These are phyloP conservation scores for Rhinogobius similis DNA, from an alignment of 2,113 vertebrate species.

Conservation along the genomic window DNA sequence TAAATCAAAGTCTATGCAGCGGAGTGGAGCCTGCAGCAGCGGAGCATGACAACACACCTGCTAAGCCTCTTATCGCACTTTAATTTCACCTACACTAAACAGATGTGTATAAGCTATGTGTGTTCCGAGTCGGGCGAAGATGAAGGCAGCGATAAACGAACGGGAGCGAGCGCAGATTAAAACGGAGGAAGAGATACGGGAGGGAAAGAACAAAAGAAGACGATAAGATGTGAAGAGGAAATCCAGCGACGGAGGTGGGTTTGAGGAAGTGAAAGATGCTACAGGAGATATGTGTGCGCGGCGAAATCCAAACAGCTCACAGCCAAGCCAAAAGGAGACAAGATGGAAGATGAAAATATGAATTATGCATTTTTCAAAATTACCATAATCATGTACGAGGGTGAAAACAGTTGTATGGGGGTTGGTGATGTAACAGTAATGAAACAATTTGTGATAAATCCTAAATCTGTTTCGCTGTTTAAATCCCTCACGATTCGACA, in stretches of 20 bases:
- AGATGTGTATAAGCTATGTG: conserved; percentile 24
- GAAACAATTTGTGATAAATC: not conserved
- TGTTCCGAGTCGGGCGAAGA: conserved; percentile 59
- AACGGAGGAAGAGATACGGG: conserved; percentile 34
- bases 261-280: conserved; percentile 43
- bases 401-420: not conserved
- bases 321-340: conserved; percentile 33
- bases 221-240: conserved; percentile 64
- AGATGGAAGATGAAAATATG: conserved; percentile 6
- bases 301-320: conserved; percentile 47
- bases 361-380: conserved; percentile 3
- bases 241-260: conserved; percentile 49
- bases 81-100: conserved; percentile 72
- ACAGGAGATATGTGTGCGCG: conserved; percentile 19
- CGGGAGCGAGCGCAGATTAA: conserved; percentile 58
- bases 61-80: conserved; percentile 78
- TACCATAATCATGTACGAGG: conserved; percentile 6
- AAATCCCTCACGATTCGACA: not conserved
- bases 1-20: conserved; percentile 61
- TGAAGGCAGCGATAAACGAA: conserved; percentile 58
- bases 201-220: conserved; percentile 65
- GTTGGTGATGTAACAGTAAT: not conserved
- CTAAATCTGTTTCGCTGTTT: not conserved
- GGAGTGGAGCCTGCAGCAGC: conserved; percentile 64
- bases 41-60: conserved; percentile 73